phyloP scores from a whole-genome alignment of 2,888 invertebrate species.

The Xestoiulus laeticollis region DNA sequence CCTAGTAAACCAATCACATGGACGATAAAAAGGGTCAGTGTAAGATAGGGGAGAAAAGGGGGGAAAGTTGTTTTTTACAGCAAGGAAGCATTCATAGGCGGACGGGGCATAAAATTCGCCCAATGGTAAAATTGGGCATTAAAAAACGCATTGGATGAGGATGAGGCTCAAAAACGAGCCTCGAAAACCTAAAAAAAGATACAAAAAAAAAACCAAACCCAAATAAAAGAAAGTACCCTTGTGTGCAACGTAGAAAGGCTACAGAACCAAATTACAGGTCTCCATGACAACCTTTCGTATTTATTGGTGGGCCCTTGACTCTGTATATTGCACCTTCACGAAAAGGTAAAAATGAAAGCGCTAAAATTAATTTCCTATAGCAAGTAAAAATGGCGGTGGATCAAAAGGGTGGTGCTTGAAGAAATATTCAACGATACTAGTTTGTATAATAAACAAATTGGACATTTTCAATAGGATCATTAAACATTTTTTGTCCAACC shows the following conservation, averaged over 20 bases:
- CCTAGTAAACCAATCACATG: constrained; percentile 23
- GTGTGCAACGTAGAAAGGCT: neutral
- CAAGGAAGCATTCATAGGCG: neutral
- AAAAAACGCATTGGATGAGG: constrained; percentile 29
- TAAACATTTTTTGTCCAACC: no score
- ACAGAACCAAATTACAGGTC: constrained; percentile 6
- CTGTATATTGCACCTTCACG: constrained; percentile 11
- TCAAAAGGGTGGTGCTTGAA: neutral
- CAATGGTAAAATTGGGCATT: constrained; percentile 32
- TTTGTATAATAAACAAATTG: no score
- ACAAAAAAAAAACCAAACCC: neutral
- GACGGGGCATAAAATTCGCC: constrained; percentile 14
- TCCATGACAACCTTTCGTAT: constrained; percentile 7
- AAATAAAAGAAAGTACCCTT: constrained; percentile 34
- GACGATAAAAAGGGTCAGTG: constrained; percentile 34
- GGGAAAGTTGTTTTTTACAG: constrained; percentile 9
- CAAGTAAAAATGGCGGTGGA: neutral
- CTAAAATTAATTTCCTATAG: neutral
- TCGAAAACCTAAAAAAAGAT: neutral
- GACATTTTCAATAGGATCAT: no score
- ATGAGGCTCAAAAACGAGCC: neutral
- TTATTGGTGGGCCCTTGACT: neutral
- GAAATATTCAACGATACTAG: neutral
- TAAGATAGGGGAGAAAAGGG: constrained; percentile 13
- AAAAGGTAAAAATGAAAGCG: constrained; percentile 11